Evolutionary conservation across 2,888 invertebrate genomes (phyloP).

Genomic region (Griposia aprilina): DNA sequence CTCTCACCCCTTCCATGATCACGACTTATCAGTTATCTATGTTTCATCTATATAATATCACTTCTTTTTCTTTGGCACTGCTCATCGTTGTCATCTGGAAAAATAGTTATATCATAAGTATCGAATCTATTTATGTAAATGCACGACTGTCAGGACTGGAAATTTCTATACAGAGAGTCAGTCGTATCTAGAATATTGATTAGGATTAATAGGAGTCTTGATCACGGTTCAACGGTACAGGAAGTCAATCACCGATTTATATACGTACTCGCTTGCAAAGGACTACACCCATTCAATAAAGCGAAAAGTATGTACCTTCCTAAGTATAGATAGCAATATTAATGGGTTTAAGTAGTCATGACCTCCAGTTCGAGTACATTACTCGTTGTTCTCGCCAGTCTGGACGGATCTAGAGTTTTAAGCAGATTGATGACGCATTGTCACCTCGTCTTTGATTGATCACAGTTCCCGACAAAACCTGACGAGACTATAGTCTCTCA

Average conservation of each 20-base stretch:
- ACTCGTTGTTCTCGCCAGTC: constrained; percentile 47
- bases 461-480: constrained; percentile 68
- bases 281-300: constrained; percentile 16
- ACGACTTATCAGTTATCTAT: constrained; percentile 66
- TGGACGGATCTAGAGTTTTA: constrained; percentile 72
- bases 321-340: not conserved
- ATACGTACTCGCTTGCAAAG: constrained; percentile 3
- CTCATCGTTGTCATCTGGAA: constrained; percentile 81
- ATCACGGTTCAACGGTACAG: not conserved
- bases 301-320: constrained; percentile 2
- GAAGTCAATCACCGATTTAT: constrained; percentile 14
- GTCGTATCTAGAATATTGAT: constrained; percentile 53
- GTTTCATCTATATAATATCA: constrained; percentile 67
- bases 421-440: constrained; percentile 81
- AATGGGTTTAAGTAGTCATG: constrained; percentile 12
- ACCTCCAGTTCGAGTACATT: constrained; percentile 15
- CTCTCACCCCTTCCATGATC: constrained; percentile 89
- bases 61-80: constrained; percentile 76
- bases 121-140: constrained; percentile 33
- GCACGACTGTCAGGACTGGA: constrained; percentile 16
- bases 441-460: constrained; percentile 80
- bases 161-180: constrained; percentile 34
- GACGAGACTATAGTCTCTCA: constrained; percentile 56
- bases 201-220: constrained; percentile 32
- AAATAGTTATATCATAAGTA: constrained; percentile 39